Evolutionary conservation across 2,797 vertebrate species (phyloP).

Genomic region (Takifugu ocellatus): DNA sequence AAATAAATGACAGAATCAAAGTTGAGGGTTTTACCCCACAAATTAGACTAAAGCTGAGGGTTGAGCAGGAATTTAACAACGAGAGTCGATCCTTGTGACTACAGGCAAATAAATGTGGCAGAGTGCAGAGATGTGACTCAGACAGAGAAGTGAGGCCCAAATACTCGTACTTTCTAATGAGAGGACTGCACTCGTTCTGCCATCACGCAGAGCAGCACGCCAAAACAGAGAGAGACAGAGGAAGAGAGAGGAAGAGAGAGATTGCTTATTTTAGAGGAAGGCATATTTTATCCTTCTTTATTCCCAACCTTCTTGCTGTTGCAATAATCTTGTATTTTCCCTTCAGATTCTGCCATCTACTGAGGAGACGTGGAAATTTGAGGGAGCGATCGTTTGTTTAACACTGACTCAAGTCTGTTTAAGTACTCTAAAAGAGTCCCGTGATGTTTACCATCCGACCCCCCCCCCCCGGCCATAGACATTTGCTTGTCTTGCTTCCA

Average conservation of each 20-base stretch:
- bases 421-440: constrained; percentile 51
- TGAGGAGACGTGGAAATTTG: constrained; percentile 16
- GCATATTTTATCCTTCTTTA: neutral
- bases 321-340: constrained; percentile 25
- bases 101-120: too few relatives aligned
- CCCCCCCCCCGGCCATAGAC: constrained; percentile 51
- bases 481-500: constrained; percentile 68
- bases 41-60: constrained; percentile 5
- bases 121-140: constrained; percentile 13
- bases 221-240: too few relatives aligned
- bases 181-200: constrained; percentile 18
- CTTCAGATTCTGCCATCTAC: constrained; percentile 19
- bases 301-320: constrained; percentile 10
- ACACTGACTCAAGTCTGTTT: constrained; percentile 43
- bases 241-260: too few relatives aligned
- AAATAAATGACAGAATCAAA: constrained; percentile 26
- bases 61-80: too few relatives aligned
- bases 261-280: constrained; percentile 5
- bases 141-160: constrained; percentile 21
- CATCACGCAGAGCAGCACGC: constrained; percentile 4
- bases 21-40: neutral
- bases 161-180: neutral
- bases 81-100: constrained; percentile 22
- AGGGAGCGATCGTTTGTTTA: constrained; percentile 36
- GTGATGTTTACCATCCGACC: constrained; percentile 53